Evolutionary conservation across 2,113 vertebrate species (phyloP), one percentile per base, ranked within the genome.

Genomic region (Rhynchomys soricoides): DNA sequence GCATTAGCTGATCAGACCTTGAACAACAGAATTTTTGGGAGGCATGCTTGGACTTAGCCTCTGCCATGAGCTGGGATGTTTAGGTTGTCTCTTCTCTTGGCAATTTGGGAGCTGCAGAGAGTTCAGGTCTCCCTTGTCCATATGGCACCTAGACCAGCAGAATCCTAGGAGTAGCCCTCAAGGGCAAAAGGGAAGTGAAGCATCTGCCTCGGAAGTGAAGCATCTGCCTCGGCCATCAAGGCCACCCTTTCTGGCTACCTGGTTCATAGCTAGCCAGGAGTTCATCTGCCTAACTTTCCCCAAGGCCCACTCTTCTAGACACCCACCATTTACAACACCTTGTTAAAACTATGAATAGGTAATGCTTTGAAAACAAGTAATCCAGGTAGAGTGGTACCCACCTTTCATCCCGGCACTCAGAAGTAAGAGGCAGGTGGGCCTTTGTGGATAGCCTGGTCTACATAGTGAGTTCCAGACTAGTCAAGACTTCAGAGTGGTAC

Each of bases 251-350:
- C 26, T 0, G 0, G 5, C 11, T 66, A n/a, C 74, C 1, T 45
- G 70, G 52, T 7, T 87, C 77, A 3, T 11, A 21, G 29, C 5
- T 0, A 12, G 59, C 7, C 37, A 16, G 0, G 45, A 55, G n/a
- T 62, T 83, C n/a, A 29, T n/a, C 40, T 34, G 62, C 19, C 45
- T 22, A 43, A 48, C 62, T 64, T n/a, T 77, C 75, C 0, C 50
- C 62, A 19, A 0, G 0, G 4, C 5, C 9, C 29, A 4, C n/a
- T 3, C 66, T 13, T 7, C n/a, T 5, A 52, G 52, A 11, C 15
- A 4, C 7, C 19, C 3, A 11, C 3, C 66, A 22, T 29, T 52
- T 50, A n/a, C 1, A 26, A 2, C 57, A 17, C 12, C 37, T 83
- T 31, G 31, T 45, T 0, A 74, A 19, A 11, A 10, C 73, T 52